A percentile compares a stretch with the other conserved stretches of the same genome.
phyloP scores from a whole-genome alignment of 23 tunicate genomes.

The Phallusia fumigata region DNA sequence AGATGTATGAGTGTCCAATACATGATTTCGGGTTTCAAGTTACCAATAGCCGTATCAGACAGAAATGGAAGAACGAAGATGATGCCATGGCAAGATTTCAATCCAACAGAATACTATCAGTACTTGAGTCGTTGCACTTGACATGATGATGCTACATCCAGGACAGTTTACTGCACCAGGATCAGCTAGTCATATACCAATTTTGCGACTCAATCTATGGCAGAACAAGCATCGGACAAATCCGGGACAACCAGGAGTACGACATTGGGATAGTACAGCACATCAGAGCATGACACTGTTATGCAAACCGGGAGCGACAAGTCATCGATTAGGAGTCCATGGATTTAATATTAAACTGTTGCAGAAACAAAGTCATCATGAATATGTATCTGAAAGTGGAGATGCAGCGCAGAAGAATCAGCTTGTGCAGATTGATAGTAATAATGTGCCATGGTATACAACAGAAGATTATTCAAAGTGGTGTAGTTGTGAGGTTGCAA shows the following conservation, averaged over 20 bases:
- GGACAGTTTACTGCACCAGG: background rate
- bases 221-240: background rate
- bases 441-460: constrained; percentile 2
- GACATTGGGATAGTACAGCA: background rate
- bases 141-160: background rate
- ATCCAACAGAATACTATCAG: background rate
- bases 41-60: background rate
- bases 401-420: background rate
- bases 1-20: no score
- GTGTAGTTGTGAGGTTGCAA: background rate
- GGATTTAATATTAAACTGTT: background rate
- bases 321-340: constrained; percentile 3
- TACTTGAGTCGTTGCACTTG: background rate
- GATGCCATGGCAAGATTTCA: background rate
- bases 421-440: background rate
- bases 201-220: background rate
- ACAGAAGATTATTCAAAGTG: constrained; percentile 18
- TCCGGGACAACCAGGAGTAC: background rate
- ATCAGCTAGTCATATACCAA: background rate
- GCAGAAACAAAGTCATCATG: background rate
- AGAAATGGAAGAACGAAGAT: no score
- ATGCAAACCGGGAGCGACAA: background rate
- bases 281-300: constrained; percentile 1
- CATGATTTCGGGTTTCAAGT: background rate
- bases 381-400: background rate